Base-by-base conservation (phyloP, 2,888 invertebrate species). In the Drosophila helvetica region DNA sequence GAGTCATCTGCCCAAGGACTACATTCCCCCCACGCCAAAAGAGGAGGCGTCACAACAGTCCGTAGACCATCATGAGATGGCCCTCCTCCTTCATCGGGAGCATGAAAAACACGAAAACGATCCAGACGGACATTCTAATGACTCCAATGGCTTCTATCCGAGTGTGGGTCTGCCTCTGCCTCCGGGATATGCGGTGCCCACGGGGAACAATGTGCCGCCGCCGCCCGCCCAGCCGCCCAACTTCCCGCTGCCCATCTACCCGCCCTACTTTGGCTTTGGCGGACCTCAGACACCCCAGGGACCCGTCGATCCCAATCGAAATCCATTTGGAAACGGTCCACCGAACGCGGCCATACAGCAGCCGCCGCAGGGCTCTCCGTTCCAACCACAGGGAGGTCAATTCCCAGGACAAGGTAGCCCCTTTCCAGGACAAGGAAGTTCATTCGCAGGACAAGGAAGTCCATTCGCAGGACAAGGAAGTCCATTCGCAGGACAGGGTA, bases 161-260 rank as follows among this genome's bases (percentile, higher is more conserved):
- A 62, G 52, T 10, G n/a, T 62, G 0, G 88, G 85, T 1, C 18
- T 85, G 18, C 67, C 70, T 17, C 43, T 85, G 42, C 85, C 85
- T 0, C 42, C 75, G 22, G 85, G 85, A 1, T 85, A 85, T 43
- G 60, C 75, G 0, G 70, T 88, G 62, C 79, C 85, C 5, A 75
- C 73, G 0, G 80, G 75, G 2, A 52, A 57, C 15, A 83, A 83
- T 53, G 53, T 77, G 0, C 61, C 53, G 18, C 73, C 75, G 2
- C 50, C 62, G 6, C 55, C 73, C 7, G 58, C 50, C 38, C 61
- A 77, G 10, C 75, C 86, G 6, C 83, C 84, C 25, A 86, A 79
- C 53, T 88, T 88, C 38, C 88, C 80, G 3, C 58, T 88, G 43
- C 88, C 88, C 45, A 80, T 78, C 9, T 85, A 78, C 22, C 85